Evolutionary conservation across 2,888 invertebrate genomes (phyloP).

Genomic region (Synergus itoensis): DNA sequence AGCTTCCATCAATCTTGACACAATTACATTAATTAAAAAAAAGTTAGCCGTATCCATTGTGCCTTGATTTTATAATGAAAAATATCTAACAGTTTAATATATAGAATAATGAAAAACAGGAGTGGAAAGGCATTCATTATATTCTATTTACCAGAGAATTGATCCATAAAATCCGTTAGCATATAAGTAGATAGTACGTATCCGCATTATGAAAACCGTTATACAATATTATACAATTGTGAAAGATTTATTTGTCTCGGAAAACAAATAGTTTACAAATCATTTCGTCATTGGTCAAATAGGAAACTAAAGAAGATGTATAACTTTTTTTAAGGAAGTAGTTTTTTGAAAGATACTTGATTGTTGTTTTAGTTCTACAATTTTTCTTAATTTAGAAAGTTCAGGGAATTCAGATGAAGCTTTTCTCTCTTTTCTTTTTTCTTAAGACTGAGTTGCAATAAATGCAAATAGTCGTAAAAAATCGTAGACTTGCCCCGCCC

Average conservation of each 20-base stretch:
- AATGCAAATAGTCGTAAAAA: slow-evolving; percentile 15
- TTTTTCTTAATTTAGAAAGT: background rate
- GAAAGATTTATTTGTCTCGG: background rate
- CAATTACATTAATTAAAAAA: background rate
- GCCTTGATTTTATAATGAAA: background rate
- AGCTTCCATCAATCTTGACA: background rate
- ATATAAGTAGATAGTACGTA: background rate
- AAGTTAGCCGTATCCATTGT: background rate
- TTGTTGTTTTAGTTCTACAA: background rate
- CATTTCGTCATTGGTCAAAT: background rate
- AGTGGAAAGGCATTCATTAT: background rate
- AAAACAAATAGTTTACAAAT: background rate
- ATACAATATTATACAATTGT: background rate
- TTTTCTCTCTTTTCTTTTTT: no score
- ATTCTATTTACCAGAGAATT: background rate
- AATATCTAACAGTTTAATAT: background rate
- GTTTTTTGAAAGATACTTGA: background rate
- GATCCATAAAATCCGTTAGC: slow-evolving; percentile 2
- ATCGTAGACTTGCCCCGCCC: slow-evolving; percentile 12
- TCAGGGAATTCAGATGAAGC: background rate
- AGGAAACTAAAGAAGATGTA: background rate
- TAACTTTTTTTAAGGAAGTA: background rate
- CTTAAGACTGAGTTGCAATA: background rate
- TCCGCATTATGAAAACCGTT: background rate
- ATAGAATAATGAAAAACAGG: background rate